Evolutionary conservation across 2,888 invertebrate genomes (phyloP).

Genomic region (Diarsia brunnea): DNA sequence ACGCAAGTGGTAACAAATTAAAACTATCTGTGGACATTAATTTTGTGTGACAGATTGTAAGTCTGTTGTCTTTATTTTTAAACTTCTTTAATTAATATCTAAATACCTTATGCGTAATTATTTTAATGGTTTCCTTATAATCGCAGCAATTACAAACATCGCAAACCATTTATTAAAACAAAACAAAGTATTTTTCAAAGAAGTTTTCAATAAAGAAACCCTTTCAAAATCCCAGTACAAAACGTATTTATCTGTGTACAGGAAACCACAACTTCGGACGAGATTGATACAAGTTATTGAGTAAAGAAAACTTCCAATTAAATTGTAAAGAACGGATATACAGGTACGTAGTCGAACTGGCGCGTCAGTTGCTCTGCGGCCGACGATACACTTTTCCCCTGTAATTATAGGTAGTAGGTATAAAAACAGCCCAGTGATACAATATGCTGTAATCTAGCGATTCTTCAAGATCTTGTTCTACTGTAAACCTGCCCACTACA

Average conservation of each 20-base stretch:
- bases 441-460: slow-evolving; percentile 65
- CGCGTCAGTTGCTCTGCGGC: slow-evolving; percentile 75
- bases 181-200: slow-evolving; percentile 12
- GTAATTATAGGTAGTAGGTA: slow-evolving; percentile 74
- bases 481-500: slow-evolving; percentile 3
- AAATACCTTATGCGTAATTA: neutral
- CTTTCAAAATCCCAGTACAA: slow-evolving; percentile 51
- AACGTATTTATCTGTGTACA: slow-evolving; percentile 60
- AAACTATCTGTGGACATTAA: neutral
- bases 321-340: slow-evolving; percentile 76
- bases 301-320: slow-evolving; percentile 75
- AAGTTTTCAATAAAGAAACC: slow-evolving; percentile 32
- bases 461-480: slow-evolving; percentile 68
- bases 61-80: neutral
- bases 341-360: slow-evolving; percentile 67
- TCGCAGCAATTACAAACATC: slow-evolving; percentile 9
- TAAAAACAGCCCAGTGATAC: slow-evolving; percentile 77
- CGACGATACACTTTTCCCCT: slow-evolving; percentile 75
- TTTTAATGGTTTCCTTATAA: slow-evolving; percentile 3
- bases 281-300: slow-evolving; percentile 80
- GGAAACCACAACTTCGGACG: slow-evolving; percentile 76
- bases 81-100: neutral
- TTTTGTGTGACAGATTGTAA: slow-evolving; percentile 6
- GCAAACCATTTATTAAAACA: slow-evolving; percentile 19
- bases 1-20: too few species aligned